Evolutionary conservation across 2,888 invertebrate species (phyloP).

Genomic region (Ophion obscuratus): DNA sequence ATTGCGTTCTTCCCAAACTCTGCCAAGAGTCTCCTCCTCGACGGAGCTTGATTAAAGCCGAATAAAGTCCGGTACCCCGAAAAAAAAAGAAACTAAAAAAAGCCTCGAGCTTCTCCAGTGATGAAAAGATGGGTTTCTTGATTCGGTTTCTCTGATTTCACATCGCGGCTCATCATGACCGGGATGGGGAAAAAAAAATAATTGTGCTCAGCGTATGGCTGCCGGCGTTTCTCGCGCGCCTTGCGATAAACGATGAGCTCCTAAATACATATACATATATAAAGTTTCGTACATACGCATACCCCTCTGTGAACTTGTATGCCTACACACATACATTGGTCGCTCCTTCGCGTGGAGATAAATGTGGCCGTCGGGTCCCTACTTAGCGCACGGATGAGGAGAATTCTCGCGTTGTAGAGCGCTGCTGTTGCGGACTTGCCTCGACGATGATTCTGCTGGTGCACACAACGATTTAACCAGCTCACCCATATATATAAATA

Average conservation of each 20-base stretch:
- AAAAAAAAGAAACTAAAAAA: slow-evolving; percentile 9
- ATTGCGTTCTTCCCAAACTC: not conserved
- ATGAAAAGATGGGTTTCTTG: slow-evolving; percentile 46
- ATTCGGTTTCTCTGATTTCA: slow-evolving; percentile 50
- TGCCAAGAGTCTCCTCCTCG: not conserved
- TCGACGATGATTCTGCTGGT: slow-evolving; percentile 46
- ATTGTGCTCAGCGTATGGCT: slow-evolving; percentile 39
- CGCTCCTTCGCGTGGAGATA: slow-evolving; percentile 68
- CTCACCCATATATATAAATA: not conserved
- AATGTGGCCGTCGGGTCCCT: slow-evolving; percentile 72
- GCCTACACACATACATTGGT: slow-evolving; percentile 20
- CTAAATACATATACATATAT: slow-evolving; percentile 18
- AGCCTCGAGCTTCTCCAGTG: slow-evolving; percentile 1
- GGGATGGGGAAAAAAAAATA: slow-evolving; percentile 5
- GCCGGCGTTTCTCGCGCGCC: slow-evolving; percentile 57
- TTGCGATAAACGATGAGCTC: slow-evolving; percentile 65
- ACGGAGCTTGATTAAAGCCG: slow-evolving; percentile 4
- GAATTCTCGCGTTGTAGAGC: slow-evolving; percentile 56
- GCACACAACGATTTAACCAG: slow-evolving; percentile 40
- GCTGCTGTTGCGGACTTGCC: slow-evolving; percentile 52
- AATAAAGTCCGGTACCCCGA: not conserved
- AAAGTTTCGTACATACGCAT: not conserved
- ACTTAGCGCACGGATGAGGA: slow-evolving; percentile 70
- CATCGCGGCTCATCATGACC: slow-evolving; percentile 39
- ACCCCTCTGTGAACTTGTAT: not conserved